Percentiles rank a stretch among this genome's conserved stretches.
These are phyloP conservation scores for Desoria tigrina DNA, from an alignment of 2,888 invertebrate species.

Conservation along the genomic window DNA sequence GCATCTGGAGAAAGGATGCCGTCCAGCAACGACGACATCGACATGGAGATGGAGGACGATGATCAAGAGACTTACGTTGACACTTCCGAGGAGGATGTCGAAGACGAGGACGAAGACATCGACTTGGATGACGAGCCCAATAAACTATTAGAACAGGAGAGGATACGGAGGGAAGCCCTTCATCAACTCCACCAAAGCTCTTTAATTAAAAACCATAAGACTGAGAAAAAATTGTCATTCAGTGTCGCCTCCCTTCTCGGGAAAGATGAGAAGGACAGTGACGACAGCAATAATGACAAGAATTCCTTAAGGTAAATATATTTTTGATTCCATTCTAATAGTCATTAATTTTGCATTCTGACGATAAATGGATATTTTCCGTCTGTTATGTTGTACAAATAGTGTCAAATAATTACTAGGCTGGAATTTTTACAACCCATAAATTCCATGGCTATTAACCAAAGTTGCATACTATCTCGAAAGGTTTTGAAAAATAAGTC, in stretches of 20 bases:
- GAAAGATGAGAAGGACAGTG: conserved; percentile 52
- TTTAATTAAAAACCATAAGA: conserved; percentile 51
- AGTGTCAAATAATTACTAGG: too few relatives aligned
- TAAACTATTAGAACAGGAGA: conserved; percentile 25
- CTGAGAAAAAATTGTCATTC: conserved; percentile 54
- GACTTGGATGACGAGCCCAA: conserved; percentile 40
- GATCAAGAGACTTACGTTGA: conserved; percentile 53
- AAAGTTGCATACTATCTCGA: too few relatives aligned
- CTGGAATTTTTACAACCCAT: too few relatives aligned
- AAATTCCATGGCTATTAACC: too few relatives aligned
- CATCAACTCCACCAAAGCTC: conserved; percentile 47
- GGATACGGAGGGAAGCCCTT: conserved; percentile 41
- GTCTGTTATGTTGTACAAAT: too few relatives aligned
- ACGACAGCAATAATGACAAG: conserved; percentile 52
- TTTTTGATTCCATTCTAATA: neutral
- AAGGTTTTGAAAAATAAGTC: too few relatives aligned
- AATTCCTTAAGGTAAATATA: conserved; percentile 51
- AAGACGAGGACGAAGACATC: conserved; percentile 53
- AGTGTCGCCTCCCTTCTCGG: conserved; percentile 53
- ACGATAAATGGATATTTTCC: too few relatives aligned
- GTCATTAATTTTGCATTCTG: too few relatives aligned
- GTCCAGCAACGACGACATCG: conserved; percentile 54
- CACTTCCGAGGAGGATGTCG: conserved; percentile 54
- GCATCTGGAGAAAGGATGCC: conserved; percentile 44
- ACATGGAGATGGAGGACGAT: conserved; percentile 55